Base-by-base conservation (phyloP, 2,113 vertebrate species). In the Oncorhynchus keta region DNA sequence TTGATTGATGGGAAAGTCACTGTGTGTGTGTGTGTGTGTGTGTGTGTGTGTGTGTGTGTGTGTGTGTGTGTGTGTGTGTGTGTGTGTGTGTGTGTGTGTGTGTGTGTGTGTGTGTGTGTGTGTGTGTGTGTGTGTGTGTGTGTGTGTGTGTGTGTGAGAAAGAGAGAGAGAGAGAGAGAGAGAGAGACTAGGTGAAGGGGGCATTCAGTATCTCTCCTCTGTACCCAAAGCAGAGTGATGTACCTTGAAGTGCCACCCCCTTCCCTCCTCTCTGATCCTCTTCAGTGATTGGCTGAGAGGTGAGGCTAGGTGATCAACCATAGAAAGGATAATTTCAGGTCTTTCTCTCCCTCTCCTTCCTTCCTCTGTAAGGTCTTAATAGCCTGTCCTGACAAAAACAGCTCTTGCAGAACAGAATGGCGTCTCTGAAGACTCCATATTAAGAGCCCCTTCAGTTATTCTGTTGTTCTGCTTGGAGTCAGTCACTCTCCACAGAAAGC, bases 311-410 rank as follows among this genome's bases (percentile, higher is more conserved):
- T 35, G 35, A 81, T 76, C 83, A 80, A 78, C 73, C 76, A 82
- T 80, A 79, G 74, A 84, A 83, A 84, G 85, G 83, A 82, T 88
- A 80, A 89, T 89, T 85, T 86, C 75, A 8, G 35, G 6, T 8
- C 6, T 35, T 35, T 35, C 35, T 35, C 35, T 8, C 35, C 0
- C 35, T 35, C 35, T 35, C 35, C 6, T 35, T 8, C 35, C 35
- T 35, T 35, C 35, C 35, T 35, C 35, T 35, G 35, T 8, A 35
- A 35, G 35, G 35, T 35, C 35, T 7, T 35, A 35, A 35, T 35
- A 35, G 7, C 6, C 35, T 35, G 35, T 5, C 35, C 35, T 35
- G 35, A 35, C 35, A 8, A 35, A 35, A 35, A 35, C 32, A 35
- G 32, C 32, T 35, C 32, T 35, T 35, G 32, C 32, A 6, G 32